Evolutionary conservation across 2,113 vertebrate species (phyloP).

Genomic region (Catharus minimus): DNA sequence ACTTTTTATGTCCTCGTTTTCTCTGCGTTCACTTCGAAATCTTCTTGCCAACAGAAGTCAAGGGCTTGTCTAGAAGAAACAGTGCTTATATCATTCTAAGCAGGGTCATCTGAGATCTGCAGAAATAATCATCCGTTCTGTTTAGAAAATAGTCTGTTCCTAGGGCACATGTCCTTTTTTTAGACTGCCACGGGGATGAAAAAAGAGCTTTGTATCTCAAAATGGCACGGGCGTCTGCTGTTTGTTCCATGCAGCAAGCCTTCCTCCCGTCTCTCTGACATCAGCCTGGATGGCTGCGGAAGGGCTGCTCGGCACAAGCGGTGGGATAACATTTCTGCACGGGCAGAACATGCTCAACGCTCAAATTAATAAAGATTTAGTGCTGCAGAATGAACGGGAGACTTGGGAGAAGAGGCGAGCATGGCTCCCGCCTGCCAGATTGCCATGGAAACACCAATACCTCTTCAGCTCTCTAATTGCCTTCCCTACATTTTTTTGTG

Average conservation of each 20-base stretch:
- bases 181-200: constrained; percentile 35
- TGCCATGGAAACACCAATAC: constrained; percentile 55
- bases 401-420: background rate
- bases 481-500: constrained; percentile 9
- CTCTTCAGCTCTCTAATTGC: constrained; percentile 45
- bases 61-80: background rate
- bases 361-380: constrained; percentile 50
- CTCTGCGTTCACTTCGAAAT: background rate
- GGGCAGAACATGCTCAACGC: background rate
- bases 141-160: constrained; percentile 63
- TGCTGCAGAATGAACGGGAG: background rate
- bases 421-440: background rate
- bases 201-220: constrained; percentile 58
- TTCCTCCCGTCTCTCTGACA: background rate
- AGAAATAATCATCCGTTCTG: constrained; percentile 34
- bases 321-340: background rate
- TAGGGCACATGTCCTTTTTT: constrained; percentile 64
- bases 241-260: constrained; percentile 3
- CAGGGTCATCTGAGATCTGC: constrained; percentile 16
- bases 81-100: background rate
- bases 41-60: background rate
- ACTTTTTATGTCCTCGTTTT: background rate
- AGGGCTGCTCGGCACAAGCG: background rate
- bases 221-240: constrained; percentile 21
- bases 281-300: background rate